Base-by-base conservation (phyloP, 2,888 invertebrate species). In the Netelia fuscicornis region DNA sequence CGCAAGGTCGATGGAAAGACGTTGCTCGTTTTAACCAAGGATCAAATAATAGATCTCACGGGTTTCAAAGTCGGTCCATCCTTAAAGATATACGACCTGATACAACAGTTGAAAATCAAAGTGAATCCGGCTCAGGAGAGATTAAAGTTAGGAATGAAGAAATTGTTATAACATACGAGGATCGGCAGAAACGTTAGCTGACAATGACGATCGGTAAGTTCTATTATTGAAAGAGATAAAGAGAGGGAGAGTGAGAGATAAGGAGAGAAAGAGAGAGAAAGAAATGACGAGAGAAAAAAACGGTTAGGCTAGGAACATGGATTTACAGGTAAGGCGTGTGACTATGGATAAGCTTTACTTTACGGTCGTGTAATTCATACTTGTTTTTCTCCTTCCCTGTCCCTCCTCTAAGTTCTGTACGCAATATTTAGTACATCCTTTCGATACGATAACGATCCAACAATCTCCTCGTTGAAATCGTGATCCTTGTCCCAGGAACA, bases 61-160 rank as follows among this genome's bases (percentile, higher is more conserved):
- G 97, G 98, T 89, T 98, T 98, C 96, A 98, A 98, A 95, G 98
- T 99, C 83, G 98, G 98, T 1, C 98, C 98, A 8, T 98, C 98
- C 20, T 94, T 99, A 84, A 98, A 98, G 95, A 98, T 99, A 90
- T 97, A 96, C 92, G 98, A 98, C 94, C 95, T 99, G 88, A 97
- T 99, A 92, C 97, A 98, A 91, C 98, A 98, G 93, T 95, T 98
- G 75, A 98, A 98, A 94, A 96, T 96, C 93, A 97, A 97, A 95
- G 96, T 97, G 86, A 97, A 96, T 94, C 96, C 97, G 86, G 96
- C 96, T 86, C 96, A 96, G 92, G 96, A 96, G 90, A 95, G 96
- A 89, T 94, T 94, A 93, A 96, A 96, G 95, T 94, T 95, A 90
- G 96, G 95, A 94, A 94, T 95, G 92, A 95, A 96, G 94, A 96